Base-by-base conservation (phyloP, 37 sponge, comb jelly and placozoan genomes). In the Chondrosia reniformis region DNA sequence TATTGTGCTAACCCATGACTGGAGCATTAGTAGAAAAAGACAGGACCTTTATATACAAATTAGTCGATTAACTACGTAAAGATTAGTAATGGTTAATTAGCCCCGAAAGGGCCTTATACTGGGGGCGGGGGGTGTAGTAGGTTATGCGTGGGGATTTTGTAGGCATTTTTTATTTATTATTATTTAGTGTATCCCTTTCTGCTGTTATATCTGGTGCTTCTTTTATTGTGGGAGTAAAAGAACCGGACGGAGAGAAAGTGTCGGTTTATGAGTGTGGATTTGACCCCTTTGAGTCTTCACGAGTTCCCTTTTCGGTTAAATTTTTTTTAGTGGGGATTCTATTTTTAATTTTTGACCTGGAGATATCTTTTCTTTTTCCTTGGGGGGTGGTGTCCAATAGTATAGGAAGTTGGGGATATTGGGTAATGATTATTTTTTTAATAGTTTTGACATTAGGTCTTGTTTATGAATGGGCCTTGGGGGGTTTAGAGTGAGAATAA, bases 301-400 rank as follows among this genome's bases (percentile, higher is more conserved):
- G 92, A 63, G 52, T 75, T 28, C 88, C 89, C 15, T 91, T 91
- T 91, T 91, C 92, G 33, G 92, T 91, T 55, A 79, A 80, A 54
- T 91, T 91, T 84, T 89, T 84, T 80, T 87, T 91, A 67, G 83
- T 91, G 28, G 92, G 92, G n/a, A 86, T 91, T 79, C 55, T 91
- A 12, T 91, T 91, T 86, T 46, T 91, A 46, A 74, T 91, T 72
- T 91, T 91, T 91, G 92, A 87, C 69, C 77, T 89, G 54, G 89
- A 89, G 75, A 84, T 89, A 33, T 84, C 85, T 45, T 84, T 76
- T 85, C 67, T 89, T 76, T 89, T 89, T 58, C 78, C 78, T 38
- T 77, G 84, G 72, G 21, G 75, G 46, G 80, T 71, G 19, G 55
- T 82, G 38, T 79, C 79, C 33, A 79, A 79, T 79, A 80, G 75